These are phyloP conservation scores for Syngnathoides biaculeatus DNA, from an alignment of 2,113 vertebrate species.

Conservation along the genomic window DNA sequence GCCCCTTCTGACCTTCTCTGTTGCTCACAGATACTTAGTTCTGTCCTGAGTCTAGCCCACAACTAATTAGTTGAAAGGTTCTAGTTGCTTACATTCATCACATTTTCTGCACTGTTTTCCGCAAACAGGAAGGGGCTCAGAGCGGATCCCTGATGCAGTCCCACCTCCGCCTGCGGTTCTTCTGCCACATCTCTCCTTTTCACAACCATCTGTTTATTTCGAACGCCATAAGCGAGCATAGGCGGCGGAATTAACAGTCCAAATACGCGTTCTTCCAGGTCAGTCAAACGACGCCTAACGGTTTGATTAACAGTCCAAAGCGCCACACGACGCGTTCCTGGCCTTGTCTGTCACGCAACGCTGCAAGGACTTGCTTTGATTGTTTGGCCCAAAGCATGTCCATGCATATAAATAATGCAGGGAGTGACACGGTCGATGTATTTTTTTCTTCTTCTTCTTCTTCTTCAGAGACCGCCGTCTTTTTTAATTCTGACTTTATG, in stretches of 20 bases:
- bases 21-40: too few species aligned
- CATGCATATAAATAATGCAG: constrained; percentile 31
- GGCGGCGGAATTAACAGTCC: not conserved
- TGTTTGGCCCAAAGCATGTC: constrained; percentile 18
- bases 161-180: too few species aligned
- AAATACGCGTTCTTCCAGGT: not conserved
- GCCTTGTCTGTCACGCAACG: constrained; percentile 5
- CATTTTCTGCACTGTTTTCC: too few species aligned
- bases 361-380: constrained; percentile 9
- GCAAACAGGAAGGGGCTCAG: too few species aligned
- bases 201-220: not conserved
- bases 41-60: too few species aligned
- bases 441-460: not conserved
- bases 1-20: too few species aligned
- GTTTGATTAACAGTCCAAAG: constrained; percentile 6
- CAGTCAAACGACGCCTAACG: not conserved
- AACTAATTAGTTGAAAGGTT: too few species aligned
- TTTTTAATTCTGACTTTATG: constrained; percentile 15
- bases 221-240: not conserved
- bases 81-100: too few species aligned
- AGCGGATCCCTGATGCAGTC: too few species aligned
- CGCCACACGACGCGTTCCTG: not conserved
- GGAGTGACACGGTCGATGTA: not conserved
- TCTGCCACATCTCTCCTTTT: not conserved
- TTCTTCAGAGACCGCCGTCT: not conserved